phyloP scores from a whole-genome alignment of 2,888 invertebrate genomes.

The Andricus quercusramuli region DNA sequence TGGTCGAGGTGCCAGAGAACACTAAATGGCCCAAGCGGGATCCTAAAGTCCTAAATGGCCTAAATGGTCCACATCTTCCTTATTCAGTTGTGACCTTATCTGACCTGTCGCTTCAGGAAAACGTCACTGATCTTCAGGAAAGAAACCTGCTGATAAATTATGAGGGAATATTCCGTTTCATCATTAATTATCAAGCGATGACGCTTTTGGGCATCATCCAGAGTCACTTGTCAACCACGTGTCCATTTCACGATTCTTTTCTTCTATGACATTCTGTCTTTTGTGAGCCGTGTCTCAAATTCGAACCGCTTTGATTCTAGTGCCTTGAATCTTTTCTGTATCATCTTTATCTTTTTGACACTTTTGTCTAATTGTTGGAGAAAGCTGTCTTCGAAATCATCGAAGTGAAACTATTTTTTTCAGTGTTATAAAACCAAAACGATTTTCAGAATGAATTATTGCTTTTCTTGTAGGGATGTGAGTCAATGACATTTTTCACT shows the following conservation, averaged over 20 bases:
- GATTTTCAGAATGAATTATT: no score
- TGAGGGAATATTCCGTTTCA: constrained; percentile 54
- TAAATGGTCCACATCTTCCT: constrained; percentile 56
- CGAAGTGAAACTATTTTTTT: not conserved
- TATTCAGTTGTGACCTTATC: constrained; percentile 59
- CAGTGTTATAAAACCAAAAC: not conserved
- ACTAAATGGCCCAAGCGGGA: constrained; percentile 68
- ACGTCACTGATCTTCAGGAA: constrained; percentile 61
- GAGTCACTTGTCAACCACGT: constrained; percentile 19
- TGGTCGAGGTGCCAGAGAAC: constrained; percentile 39
- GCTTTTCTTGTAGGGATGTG: no score
- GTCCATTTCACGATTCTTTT: constrained; percentile 49
- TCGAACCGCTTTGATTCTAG: not conserved
- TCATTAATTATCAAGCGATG: constrained; percentile 62
- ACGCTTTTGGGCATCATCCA: constrained; percentile 48
- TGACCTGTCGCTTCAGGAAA: constrained; percentile 56
- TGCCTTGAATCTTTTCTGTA: not conserved
- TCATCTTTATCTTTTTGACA: not conserved
- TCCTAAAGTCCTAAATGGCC: constrained; percentile 57
- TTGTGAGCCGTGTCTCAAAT: not conserved
- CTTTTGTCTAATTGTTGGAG: not conserved
- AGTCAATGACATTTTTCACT: no score
- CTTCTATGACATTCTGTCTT: not conserved
- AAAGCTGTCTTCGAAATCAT: not conserved
- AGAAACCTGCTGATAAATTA: constrained; percentile 64